These are phyloP conservation scores for Kryphioiulus occultus DNA, from an alignment of 2,888 invertebrate species.

Conservation along the genomic window DNA sequence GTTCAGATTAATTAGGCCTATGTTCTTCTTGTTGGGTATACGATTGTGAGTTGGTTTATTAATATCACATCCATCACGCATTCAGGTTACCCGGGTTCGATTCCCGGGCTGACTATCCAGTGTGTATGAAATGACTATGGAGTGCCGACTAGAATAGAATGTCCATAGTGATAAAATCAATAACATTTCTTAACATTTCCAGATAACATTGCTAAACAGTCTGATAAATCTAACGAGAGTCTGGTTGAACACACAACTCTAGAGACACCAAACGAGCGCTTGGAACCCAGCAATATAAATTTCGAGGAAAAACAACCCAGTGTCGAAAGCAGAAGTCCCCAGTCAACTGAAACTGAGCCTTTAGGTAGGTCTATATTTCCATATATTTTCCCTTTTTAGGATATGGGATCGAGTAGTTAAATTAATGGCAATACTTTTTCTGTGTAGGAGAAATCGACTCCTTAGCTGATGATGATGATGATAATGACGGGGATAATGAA, in stretches of 20 bases:
- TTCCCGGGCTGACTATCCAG: no score
- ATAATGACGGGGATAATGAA: conserved; percentile 20
- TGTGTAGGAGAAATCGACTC: neutral
- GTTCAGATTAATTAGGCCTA: no score
- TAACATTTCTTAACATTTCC: neutral
- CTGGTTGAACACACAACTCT: neutral
- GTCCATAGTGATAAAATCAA: no score
- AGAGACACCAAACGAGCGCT: neutral
- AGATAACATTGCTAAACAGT: neutral
- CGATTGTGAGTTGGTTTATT: no score
- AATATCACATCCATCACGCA: no score
- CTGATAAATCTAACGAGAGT: neutral
- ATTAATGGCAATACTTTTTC: neutral
- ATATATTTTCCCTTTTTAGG: no score
- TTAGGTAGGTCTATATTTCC: neutral
- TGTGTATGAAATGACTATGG: no score
- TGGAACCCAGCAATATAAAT: neutral
- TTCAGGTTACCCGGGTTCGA: no score
- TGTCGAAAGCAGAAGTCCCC: neutral
- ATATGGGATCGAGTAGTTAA: no score
- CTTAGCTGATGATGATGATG: neutral
- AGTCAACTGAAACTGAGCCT: neutral
- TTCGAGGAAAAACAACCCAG: neutral
- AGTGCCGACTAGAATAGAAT: no score
- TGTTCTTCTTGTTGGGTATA: no score